A percentile compares a stretch with the other conserved stretches of the same genome.
phyloP scores from a whole-genome alignment of 2,113 vertebrate species.

The Pachypanchax playfairii region DNA sequence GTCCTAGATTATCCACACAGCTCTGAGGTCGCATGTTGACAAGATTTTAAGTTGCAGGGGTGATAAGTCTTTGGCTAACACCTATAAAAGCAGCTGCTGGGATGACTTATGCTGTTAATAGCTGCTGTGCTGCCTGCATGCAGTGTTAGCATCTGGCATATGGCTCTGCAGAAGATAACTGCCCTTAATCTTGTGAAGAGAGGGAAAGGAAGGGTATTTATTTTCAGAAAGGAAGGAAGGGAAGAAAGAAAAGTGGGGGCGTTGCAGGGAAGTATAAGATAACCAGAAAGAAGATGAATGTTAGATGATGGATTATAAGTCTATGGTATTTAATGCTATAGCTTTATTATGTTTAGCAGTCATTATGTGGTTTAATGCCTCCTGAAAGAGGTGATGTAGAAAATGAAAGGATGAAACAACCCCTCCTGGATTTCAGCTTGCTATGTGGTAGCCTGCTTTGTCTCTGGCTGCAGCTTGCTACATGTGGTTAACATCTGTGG shows the following conservation, averaged over 20 bases:
- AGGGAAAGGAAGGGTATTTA: slow-evolving; percentile 16
- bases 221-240: not conserved
- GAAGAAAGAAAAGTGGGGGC: not conserved
- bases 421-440: slow-evolving; percentile 23
- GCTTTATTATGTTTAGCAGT: slow-evolving; percentile 13
- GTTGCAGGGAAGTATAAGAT: not conserved
- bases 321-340: slow-evolving; percentile 21
- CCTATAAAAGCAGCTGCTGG: slow-evolving; percentile 58
- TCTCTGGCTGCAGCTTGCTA: slow-evolving; percentile 42
- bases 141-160: slow-evolving; percentile 47
- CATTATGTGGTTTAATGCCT: slow-evolving; percentile 25
- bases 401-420: slow-evolving; percentile 4
- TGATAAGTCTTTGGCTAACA: slow-evolving; percentile 54
- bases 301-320: slow-evolving; percentile 18
- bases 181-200: slow-evolving; percentile 36
- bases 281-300: not conserved
- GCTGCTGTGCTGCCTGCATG: slow-evolving; percentile 33
- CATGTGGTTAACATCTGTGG: slow-evolving; percentile 60
- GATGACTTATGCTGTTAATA: slow-evolving; percentile 57
- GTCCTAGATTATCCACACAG: slow-evolving; percentile 40
- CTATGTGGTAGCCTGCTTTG: slow-evolving; percentile 16
- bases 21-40: slow-evolving; percentile 59
- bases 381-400: slow-evolving; percentile 22
- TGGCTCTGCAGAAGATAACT: slow-evolving; percentile 33
- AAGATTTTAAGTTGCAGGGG: slow-evolving; percentile 57